phyloP scores from a whole-genome alignment of 2,797 vertebrate species.

The Gorsachius magnificus region DNA sequence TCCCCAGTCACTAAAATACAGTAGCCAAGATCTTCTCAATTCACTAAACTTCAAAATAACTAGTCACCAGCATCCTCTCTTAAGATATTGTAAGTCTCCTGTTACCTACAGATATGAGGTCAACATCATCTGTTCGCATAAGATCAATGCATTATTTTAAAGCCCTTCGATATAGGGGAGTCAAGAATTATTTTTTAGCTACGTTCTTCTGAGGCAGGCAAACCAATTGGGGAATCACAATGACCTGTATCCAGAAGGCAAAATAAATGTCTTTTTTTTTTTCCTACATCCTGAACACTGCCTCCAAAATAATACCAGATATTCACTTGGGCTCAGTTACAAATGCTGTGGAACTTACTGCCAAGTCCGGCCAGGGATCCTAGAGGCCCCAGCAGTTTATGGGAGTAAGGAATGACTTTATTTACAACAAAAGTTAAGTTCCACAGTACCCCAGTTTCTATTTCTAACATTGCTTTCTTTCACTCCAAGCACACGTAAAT shows the following conservation, averaged over 20 bases:
- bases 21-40: not conserved
- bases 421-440: not conserved
- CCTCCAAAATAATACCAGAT: not conserved
- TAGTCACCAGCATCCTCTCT: not conserved
- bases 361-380: not conserved
- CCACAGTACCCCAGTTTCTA: conserved; percentile 17
- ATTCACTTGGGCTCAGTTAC: not conserved
- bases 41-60: not conserved
- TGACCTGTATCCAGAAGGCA: not conserved
- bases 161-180: not conserved
- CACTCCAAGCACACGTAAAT: not conserved
- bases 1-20: not conserved
- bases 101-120: not conserved
- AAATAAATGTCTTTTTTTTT: not conserved
- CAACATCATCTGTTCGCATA: not conserved
- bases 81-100: not conserved
- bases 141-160: not conserved
- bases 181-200: not conserved
- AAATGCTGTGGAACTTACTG: not conserved
- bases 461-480: not conserved
- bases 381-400: not conserved
- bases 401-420: not conserved
- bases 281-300: not conserved
- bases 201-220: not conserved
- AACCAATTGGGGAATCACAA: not conserved